Percentiles rank a stretch among this genome's conserved stretches.
Conservation (phyloP, 2,888 invertebrate species). For the Herminia tarsipennalis region DNA sequence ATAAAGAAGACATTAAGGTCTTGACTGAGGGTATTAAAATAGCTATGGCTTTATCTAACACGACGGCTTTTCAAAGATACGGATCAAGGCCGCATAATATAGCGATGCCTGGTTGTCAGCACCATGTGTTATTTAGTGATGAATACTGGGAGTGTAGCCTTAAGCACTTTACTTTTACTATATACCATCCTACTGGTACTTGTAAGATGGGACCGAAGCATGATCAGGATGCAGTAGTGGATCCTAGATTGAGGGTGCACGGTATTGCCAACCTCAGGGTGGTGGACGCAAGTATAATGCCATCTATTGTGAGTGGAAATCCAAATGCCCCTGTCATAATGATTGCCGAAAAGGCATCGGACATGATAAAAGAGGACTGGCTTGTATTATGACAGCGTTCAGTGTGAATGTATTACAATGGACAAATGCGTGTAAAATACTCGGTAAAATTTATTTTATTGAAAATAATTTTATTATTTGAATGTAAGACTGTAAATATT, state of each 20-base stretch:
- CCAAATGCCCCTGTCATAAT: conserved; percentile 96
- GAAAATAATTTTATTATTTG: conserved; percentile 26
- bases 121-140: conserved; percentile 89
- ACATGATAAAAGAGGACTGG: conserved; percentile 96
- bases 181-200: conserved; percentile 94
- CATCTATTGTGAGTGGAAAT: conserved; percentile 94
- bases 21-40: conserved; percentile 94
- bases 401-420: conserved; percentile 29
- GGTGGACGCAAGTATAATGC: conserved; percentile 95
- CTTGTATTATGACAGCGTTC: conserved; percentile 81
- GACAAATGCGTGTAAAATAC: conserved; percentile 25
- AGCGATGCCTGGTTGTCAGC: conserved; percentile 93
- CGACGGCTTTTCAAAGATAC: conserved; percentile 92
- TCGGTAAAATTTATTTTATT: conserved; percentile 31
- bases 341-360: conserved; percentile 96
- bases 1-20: conserved; percentile 91
- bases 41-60: conserved; percentile 91
- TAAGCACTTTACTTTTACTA: conserved; percentile 92
- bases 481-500: conserved; percentile 37
- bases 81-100: conserved; percentile 92
- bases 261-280: conserved; percentile 92
- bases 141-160: conserved; percentile 95
- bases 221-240: conserved; percentile 92
- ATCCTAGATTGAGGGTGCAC: conserved; percentile 90
- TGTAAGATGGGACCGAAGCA: conserved; percentile 94